Conservation (phyloP, 2,797 vertebrate species). For the Cyclura pinguis region DNA sequence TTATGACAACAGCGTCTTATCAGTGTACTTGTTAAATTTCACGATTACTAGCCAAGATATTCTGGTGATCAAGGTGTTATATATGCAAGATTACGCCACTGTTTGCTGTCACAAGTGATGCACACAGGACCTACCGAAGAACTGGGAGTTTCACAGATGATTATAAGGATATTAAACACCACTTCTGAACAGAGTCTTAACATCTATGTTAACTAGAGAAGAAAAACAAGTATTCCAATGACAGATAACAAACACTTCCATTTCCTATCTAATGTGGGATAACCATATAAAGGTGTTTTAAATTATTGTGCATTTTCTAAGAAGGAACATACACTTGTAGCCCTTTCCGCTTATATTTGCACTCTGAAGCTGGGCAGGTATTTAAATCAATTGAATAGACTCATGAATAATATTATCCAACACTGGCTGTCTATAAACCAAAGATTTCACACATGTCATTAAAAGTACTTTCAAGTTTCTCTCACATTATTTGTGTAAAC, state of each 20-base stretch:
- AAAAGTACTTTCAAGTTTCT: neutral
- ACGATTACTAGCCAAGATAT: neutral
- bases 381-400: neutral
- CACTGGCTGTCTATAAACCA: neutral
- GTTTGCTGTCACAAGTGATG: neutral
- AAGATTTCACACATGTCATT: neutral
- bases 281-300: neutral
- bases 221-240: slow-evolving; percentile 3
- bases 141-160: neutral
- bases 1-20: neutral
- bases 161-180: neutral
- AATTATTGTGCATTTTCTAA: neutral
- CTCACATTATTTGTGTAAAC: neutral
- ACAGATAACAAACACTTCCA: slow-evolving; percentile 9
- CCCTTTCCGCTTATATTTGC: neutral
- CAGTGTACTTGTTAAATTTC: too few species aligned
- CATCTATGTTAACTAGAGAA: neutral
- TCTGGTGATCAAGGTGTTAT: neutral
- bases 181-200: slow-evolving; percentile 14
- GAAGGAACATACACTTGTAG: neutral
- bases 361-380: slow-evolving; percentile 11
- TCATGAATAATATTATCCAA: neutral
- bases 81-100: neutral
- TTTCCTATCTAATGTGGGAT: neutral
- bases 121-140: neutral